These are phyloP conservation scores for Mystacides longicornis DNA, from an alignment of 2,888 invertebrate genomes.

Conservation along the genomic window DNA sequence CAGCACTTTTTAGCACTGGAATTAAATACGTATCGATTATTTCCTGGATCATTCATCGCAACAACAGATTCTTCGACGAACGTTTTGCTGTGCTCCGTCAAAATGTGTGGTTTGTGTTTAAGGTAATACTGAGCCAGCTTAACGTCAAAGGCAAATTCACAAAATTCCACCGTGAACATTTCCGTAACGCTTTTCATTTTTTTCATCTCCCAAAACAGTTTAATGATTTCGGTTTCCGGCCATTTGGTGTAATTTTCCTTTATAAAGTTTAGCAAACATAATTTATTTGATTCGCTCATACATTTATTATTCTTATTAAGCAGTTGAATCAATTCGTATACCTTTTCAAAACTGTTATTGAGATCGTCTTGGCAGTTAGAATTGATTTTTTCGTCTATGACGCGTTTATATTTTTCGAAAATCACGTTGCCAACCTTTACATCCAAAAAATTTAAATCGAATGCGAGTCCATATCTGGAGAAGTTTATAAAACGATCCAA, in stretches of 20 bases:
- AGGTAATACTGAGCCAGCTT: background rate
- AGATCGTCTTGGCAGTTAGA: background rate
- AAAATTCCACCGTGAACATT: background rate
- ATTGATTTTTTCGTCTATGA: background rate
- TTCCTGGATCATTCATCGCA: background rate
- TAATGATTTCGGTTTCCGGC: background rate
- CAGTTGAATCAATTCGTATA: background rate
- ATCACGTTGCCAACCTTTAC: constrained; percentile 28
- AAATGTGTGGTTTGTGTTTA: background rate
- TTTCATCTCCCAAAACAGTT: background rate
- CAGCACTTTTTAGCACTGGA: constrained; percentile 10
- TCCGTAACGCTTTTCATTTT: background rate
- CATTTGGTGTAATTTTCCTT: background rate
- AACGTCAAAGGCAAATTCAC: background rate
- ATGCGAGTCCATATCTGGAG: too few relatives aligned
- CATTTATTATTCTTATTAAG: background rate
- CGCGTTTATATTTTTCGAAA: constrained; percentile 17
- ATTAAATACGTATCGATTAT: too few relatives aligned
- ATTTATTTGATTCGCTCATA: background rate
- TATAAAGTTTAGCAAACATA: background rate
- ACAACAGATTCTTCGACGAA: too few relatives aligned
- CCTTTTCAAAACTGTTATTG: background rate
- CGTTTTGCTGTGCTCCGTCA: too few relatives aligned
- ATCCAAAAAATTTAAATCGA: too few relatives aligned
- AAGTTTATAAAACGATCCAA: too few relatives aligned